Conservation (phyloP, 2,113 vertebrate genomes). For the Noctilio leporinus region DNA sequence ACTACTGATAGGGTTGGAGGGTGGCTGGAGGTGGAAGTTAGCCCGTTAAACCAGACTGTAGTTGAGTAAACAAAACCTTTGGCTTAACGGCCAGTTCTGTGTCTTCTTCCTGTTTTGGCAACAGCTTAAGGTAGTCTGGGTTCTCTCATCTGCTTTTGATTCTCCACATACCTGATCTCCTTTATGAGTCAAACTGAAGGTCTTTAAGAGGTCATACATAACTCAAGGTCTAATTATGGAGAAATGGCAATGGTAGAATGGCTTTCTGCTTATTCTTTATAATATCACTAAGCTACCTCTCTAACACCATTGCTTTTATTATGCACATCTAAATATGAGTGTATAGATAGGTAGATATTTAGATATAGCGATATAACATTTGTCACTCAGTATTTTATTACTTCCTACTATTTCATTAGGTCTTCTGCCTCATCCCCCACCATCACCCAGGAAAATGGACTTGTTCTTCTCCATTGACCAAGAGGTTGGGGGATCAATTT, state of each 20-base stretch:
- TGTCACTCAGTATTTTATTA: not conserved
- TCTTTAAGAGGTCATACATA: not conserved
- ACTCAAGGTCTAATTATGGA: not conserved
- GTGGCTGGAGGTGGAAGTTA: no score
- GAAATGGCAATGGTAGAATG: not conserved
- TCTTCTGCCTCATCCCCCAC: fast-evolving
- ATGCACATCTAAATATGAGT: not conserved
- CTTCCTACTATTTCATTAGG: not conserved
- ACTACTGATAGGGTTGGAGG: not conserved
- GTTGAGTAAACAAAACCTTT: not conserved
- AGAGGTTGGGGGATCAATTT: not conserved
- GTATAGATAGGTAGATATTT: not conserved
- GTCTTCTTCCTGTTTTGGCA: not conserved
- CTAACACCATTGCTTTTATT: not conserved
- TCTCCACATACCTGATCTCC: not conserved
- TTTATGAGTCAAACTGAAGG: not conserved
- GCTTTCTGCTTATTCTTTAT: not conserved
- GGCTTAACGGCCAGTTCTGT: not conserved
- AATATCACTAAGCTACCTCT: not conserved
- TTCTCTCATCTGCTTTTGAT: not conserved
- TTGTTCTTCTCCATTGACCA: constrained; percentile 8
- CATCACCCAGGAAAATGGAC: not conserved
- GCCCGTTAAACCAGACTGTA: not conserved
- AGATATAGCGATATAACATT: not conserved
- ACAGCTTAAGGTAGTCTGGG: not conserved